Percentiles rank a stretch among this genome's conserved stretches.
These are phyloP conservation scores for Rugalucina vietnamica DNA, from an alignment of 2,888 invertebrate genomes.

Conservation along the genomic window DNA sequence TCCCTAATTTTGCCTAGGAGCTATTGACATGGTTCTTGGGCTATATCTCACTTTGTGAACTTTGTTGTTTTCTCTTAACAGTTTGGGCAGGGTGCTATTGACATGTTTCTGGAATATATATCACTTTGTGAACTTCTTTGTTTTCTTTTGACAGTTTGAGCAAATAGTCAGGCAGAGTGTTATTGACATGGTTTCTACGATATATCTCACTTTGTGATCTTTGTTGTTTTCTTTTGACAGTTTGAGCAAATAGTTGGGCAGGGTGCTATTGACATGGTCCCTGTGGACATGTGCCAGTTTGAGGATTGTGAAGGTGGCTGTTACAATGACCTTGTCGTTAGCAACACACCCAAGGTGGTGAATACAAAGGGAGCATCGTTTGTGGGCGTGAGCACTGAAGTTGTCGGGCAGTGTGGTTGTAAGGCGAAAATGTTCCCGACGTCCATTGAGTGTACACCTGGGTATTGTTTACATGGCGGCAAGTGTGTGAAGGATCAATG, in stretches of 20 bases:
- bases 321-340: constrained; percentile 92
- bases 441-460: constrained; percentile 90
- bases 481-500: constrained; percentile 88
- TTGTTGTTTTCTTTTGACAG: constrained; percentile 84
- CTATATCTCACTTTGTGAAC: no score
- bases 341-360: constrained; percentile 88
- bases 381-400: constrained; percentile 97
- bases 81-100: no score
- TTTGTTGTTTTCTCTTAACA: no score
- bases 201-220: no score
- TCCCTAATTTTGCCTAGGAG: no score
- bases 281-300: constrained; percentile 88
- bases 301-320: constrained; percentile 90
- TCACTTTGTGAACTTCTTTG: no score
- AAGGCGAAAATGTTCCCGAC: constrained; percentile 88
- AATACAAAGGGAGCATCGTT: constrained; percentile 98
- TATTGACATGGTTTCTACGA: no score
- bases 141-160: no score
- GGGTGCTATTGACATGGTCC: constrained; percentile 98
- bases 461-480: constrained; percentile 95
- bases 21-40: no score
- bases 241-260: constrained; percentile 96
- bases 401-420: constrained; percentile 90
- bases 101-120: no score
- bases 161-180: constrained; percentile 94